Evolutionary conservation across 2,888 invertebrate species (phyloP).

Genomic region (Drosophila kanekoi): DNA sequence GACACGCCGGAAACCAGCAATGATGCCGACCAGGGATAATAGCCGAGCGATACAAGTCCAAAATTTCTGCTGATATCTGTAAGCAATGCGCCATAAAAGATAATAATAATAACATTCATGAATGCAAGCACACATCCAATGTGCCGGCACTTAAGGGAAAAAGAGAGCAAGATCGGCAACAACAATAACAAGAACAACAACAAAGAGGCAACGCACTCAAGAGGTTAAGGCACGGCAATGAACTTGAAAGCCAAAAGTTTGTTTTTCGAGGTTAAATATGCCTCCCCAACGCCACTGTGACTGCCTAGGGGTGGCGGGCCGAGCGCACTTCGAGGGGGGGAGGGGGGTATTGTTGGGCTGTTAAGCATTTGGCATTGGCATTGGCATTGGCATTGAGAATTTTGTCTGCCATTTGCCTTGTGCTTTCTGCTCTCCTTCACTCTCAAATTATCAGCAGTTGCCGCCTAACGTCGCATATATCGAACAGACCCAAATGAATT

Average conservation of each 20-base stretch:
- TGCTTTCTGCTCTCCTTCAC: background rate
- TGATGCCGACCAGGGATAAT: conserved; percentile 23
- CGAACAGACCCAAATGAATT: conserved; percentile 56
- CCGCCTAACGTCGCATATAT: conserved; percentile 65
- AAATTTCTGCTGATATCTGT: background rate
- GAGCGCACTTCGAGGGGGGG: too few relatives aligned
- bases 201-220: conserved; percentile 63
- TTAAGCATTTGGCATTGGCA: conserved; percentile 49
- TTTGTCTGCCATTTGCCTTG: conserved; percentile 12
- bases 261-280: conserved; percentile 67
- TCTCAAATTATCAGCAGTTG: conserved; percentile 64
- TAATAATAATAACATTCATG: conserved; percentile 28
- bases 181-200: conserved; percentile 13
- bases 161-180: conserved; percentile 13
- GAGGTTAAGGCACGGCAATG: conserved; percentile 73
- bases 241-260: conserved; percentile 69
- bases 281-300: conserved; percentile 32
- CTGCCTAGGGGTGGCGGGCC: background rate
- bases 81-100: conserved; percentile 28
- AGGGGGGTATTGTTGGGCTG: conserved; percentile 3
- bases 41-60: background rate
- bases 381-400: conserved; percentile 35
- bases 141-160: conserved; percentile 56
- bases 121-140: conserved; percentile 55
- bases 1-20: background rate